A percentile compares a stretch with the other conserved stretches of the same genome.
Conservation (phyloP, 1,140 invertebrate genomes). For the Orius insidiosus region DNA sequence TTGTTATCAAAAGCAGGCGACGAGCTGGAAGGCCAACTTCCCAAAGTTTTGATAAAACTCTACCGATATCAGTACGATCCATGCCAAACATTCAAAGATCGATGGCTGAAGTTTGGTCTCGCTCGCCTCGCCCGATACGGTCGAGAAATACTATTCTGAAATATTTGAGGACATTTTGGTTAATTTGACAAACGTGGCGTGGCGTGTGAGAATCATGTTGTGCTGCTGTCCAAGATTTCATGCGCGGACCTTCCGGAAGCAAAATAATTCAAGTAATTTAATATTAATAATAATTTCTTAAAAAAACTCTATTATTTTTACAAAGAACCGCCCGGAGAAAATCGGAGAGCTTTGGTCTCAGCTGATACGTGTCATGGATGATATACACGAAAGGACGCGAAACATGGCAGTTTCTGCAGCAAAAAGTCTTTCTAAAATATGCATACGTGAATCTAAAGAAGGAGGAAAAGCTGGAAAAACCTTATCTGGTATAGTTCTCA, state of each 20-base stretch:
- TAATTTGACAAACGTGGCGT: conserved; percentile 69
- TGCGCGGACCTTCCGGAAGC: conserved; percentile 30
- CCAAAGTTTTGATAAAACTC: conserved; percentile 55
- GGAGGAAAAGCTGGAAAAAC: conserved; percentile 63
- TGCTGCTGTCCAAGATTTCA: conserved; percentile 63
- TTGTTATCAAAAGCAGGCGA: conserved; percentile 64
- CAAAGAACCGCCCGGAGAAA: conserved; percentile 29
- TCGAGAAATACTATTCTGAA: conserved; percentile 74
- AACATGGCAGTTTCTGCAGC: conserved; percentile 59
- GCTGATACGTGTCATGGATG: conserved; percentile 79
- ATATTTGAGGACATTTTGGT: conserved; percentile 63
- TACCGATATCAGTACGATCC: conserved; percentile 58
- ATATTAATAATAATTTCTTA: neutral
- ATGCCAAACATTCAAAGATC: conserved; percentile 77
- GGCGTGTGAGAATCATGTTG: conserved; percentile 82
- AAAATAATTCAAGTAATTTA: conserved; percentile 16
- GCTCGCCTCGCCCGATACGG: conserved; percentile 41
- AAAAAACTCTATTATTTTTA: conserved; percentile 20
- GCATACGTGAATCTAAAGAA: conserved; percentile 34
- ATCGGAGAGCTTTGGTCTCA: conserved; percentile 62
- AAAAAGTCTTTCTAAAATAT: conserved; percentile 49
- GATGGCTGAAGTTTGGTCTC: conserved; percentile 85
- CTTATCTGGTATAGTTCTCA: conserved; percentile 57
- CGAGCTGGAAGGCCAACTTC: conserved; percentile 61
- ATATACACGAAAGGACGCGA: conserved; percentile 79